Evolutionary conservation across 2,888 invertebrate genomes (phyloP).

Genomic region (Drosophila stalkeri): DNA sequence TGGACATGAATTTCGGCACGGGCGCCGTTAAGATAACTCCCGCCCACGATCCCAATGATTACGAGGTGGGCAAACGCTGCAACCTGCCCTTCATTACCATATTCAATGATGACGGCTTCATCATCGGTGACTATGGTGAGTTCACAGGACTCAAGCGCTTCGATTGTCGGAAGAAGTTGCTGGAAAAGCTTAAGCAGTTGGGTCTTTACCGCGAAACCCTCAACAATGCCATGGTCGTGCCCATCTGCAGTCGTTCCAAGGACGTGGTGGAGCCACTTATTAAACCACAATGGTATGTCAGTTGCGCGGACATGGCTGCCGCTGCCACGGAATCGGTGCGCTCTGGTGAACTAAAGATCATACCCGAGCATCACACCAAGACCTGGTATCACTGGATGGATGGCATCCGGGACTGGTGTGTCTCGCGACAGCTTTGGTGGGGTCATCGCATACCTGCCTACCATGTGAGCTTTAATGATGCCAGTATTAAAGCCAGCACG

Average conservation of each 20-base stretch:
- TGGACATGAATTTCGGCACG: conserved; percentile 98
- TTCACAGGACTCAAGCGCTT: conserved; percentile 96
- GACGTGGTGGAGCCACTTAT: conserved; percentile 98
- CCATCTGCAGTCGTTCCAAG: conserved; percentile 97
- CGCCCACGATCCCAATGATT: conserved; percentile 98
- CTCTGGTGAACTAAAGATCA: conserved; percentile 92
- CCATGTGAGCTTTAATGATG: conserved; percentile 88
- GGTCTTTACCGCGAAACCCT: conserved; percentile 91
- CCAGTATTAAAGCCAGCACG: conserved; percentile 78
- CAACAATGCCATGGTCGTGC: conserved; percentile 98
- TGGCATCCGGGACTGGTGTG: conserved; percentile 99
- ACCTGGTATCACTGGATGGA: conserved; percentile 99
- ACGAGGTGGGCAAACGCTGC: conserved; percentile 96
- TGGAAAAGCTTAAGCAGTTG: conserved; percentile 90
- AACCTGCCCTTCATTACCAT: conserved; percentile 94
- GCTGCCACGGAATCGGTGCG: conserved; percentile 93
- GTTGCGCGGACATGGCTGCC: conserved; percentile 95
- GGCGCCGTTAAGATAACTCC: conserved; percentile 99
- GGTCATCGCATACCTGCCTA: conserved; percentile 99
- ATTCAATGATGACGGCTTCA: conserved; percentile 95
- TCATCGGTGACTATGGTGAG: conserved; percentile 91
- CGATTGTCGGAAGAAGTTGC: conserved; percentile 92
- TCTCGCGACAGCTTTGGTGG: conserved; percentile 99
- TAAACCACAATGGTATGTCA: conserved; percentile 98
- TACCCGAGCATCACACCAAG: conserved; percentile 95